These are phyloP conservation scores for Chrysolina oricalcia DNA, from an alignment of 2,888 invertebrate genomes.

Conservation along the genomic window DNA sequence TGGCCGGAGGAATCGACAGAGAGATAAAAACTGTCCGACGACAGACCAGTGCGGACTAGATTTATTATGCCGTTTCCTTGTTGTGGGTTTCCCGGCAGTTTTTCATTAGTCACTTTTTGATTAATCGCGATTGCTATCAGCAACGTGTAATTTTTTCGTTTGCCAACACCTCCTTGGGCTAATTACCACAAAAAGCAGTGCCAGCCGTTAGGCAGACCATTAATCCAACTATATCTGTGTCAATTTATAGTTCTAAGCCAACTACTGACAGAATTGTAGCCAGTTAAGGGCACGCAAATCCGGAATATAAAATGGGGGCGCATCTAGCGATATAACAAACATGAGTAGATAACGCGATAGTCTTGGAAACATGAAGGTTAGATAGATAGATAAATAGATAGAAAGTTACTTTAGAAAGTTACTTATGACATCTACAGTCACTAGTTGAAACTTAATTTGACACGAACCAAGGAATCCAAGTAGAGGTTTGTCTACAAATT, in stretches of 20 bases:
- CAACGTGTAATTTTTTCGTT: slow-evolving; percentile 47
- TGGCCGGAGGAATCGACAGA: not conserved
- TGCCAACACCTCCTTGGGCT: slow-evolving; percentile 46
- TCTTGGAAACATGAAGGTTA: not conserved
- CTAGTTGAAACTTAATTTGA: too few relatives aligned
- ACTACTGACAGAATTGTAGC: slow-evolving; percentile 38
- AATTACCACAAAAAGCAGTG: slow-evolving; percentile 51
- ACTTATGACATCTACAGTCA: too few relatives aligned
- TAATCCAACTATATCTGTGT: slow-evolving; percentile 55
- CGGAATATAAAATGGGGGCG: slow-evolving; percentile 28
- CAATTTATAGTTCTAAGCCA: slow-evolving; percentile 53
- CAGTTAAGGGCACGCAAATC: slow-evolving; percentile 48
- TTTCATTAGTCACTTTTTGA: slow-evolving; percentile 53
- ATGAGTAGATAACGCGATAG: slow-evolving; percentile 4
- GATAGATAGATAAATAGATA: too few relatives aligned
- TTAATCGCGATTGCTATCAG: slow-evolving; percentile 47
- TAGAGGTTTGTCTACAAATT: too few relatives aligned
- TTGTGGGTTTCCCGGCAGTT: slow-evolving; percentile 45
- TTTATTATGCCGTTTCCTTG: slow-evolving; percentile 50
- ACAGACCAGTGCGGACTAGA: slow-evolving; percentile 38
- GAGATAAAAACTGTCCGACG: slow-evolving; percentile 17
- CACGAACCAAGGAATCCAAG: too few relatives aligned
- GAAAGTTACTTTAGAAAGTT: too few relatives aligned
- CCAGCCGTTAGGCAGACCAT: slow-evolving; percentile 46
- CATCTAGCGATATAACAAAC: not conserved